phyloP scores from a whole-genome alignment of 1,140 invertebrate genomes.

The Sycophaga agraensis region DNA sequence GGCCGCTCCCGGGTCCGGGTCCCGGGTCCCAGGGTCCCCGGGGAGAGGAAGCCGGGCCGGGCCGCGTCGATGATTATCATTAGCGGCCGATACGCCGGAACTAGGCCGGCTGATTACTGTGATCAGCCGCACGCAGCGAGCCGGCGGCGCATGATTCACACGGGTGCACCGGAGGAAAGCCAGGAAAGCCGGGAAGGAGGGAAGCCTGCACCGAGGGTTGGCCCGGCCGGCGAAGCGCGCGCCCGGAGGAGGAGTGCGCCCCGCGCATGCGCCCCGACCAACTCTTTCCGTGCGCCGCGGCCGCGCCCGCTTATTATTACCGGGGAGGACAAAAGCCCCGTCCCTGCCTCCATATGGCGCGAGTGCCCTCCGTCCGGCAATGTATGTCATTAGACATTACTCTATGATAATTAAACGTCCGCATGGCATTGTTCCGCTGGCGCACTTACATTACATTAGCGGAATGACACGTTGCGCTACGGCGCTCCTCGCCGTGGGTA shows the following conservation, averaged over 20 bases:
- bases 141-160: neutral
- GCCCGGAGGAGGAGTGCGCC: constrained; percentile 21
- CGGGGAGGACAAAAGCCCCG: constrained; percentile 47
- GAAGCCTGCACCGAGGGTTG: too few species aligned
- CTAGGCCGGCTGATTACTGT: constrained; percentile 52
- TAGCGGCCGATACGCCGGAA: constrained; percentile 48
- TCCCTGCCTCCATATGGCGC: constrained; percentile 48
- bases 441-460: constrained; percentile 51
- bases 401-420: constrained; percentile 61
- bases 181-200: constrained; percentile 35
- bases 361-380: constrained; percentile 36
- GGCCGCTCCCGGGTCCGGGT: too few species aligned
- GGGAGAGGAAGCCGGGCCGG: constrained; percentile 37
- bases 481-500: constrained; percentile 40
- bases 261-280: constrained; percentile 39
- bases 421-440: constrained; percentile 56
- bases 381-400: constrained; percentile 60
- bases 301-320: constrained; percentile 45
- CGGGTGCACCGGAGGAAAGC: too few species aligned
- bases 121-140: constrained; percentile 49
- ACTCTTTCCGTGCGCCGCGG: constrained; percentile 50
- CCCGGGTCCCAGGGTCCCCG: too few species aligned
- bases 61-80: constrained; percentile 54
- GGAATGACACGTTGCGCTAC: constrained; percentile 58
- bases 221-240: constrained; percentile 1